Percentiles rank a stretch among this genome's conserved stretches.
Evolutionary conservation across 2,113 vertebrate genomes (phyloP).

Genomic region (Daphoenositta chrysoptera): DNA sequence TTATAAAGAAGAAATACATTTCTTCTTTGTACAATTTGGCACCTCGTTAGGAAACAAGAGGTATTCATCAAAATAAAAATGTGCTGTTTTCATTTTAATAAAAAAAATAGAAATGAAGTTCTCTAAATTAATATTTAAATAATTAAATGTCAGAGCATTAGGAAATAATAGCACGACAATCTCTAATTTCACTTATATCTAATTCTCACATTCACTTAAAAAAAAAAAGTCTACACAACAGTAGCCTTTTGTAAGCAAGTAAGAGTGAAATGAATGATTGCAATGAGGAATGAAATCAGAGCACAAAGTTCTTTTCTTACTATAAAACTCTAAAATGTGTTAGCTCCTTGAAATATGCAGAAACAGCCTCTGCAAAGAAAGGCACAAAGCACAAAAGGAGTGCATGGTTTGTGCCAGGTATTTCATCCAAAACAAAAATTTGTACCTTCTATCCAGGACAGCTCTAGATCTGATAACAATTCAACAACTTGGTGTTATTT

Average conservation of each 20-base stretch:
- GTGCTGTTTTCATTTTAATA: neutral
- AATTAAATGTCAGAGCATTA: neutral
- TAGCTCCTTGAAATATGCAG: neutral
- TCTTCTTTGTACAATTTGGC: neutral
- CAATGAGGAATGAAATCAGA: neutral
- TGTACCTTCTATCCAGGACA: neutral
- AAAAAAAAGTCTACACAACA: neutral
- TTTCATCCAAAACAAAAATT: fast-evolving
- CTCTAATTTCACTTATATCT: neutral
- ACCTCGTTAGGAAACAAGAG: neutral
- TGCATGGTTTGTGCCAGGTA: neutral
- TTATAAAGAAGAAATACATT: neutral
- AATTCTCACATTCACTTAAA: neutral
- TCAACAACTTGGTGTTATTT: neutral
- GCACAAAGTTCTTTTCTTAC: neutral
- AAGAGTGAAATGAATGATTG: neutral
- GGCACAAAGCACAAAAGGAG: neutral
- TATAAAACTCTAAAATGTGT: neutral
- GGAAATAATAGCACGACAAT: neutral
- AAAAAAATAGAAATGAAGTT: neutral
- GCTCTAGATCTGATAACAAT: neutral
- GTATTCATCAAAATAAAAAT: neutral
- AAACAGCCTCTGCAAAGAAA: neutral
- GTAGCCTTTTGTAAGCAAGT: neutral
- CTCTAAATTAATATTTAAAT: neutral